Percentiles rank a stretch among this genome's conserved stretches.
These are phyloP conservation scores for Hymenopus coronatus DNA, from an alignment of 2,888 invertebrate species.

Conservation along the genomic window DNA sequence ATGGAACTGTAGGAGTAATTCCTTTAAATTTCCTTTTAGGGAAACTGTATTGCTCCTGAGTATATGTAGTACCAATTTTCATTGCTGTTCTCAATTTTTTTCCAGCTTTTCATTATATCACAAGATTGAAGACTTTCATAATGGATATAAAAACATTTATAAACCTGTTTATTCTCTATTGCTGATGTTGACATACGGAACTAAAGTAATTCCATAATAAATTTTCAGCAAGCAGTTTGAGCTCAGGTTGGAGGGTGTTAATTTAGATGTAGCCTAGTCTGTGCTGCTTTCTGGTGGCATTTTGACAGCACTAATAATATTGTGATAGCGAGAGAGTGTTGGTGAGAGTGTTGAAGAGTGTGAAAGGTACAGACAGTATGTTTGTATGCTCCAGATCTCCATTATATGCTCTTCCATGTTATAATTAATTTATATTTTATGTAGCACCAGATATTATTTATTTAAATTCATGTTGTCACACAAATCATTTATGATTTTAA, in stretches of 20 bases:
- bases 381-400: neutral
- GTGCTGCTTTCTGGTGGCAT: neutral
- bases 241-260: neutral
- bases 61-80: neutral
- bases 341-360: neutral
- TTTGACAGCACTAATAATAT: neutral
- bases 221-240: neutral
- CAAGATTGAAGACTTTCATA: no score
- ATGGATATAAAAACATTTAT: no score
- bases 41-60: no score
- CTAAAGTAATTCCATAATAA: neutral
- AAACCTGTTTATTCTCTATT: no score
- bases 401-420: neutral
- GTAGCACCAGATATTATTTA: neutral
- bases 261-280: neutral
- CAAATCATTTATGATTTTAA: no score
- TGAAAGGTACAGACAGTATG: neutral
- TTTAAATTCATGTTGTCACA: no score
- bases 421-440: neutral
- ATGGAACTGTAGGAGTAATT: no score
- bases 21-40: no score
- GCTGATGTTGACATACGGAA: no score
- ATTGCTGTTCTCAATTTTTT: neutral
- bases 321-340: neutral
- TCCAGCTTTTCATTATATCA: no score